These are phyloP conservation scores for Vipera latastei DNA, from an alignment of 2,797 vertebrate genomes.

Conservation along the genomic window DNA sequence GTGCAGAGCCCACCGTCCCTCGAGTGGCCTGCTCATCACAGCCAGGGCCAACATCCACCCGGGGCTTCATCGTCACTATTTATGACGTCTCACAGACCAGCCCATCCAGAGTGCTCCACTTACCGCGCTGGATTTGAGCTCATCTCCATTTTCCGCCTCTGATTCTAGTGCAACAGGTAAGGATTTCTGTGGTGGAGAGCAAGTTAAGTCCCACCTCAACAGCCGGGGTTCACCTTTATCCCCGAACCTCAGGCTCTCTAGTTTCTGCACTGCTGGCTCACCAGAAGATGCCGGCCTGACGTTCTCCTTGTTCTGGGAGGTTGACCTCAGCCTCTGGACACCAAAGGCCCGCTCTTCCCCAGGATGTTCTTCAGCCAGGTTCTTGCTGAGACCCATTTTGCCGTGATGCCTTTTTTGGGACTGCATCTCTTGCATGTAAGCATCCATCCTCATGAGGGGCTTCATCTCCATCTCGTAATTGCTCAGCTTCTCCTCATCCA, in stretches of 20 bases:
- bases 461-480: slow-evolving; percentile 98
- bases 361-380: slow-evolving; percentile 78
- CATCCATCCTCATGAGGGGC: slow-evolving; percentile 92
- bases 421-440: slow-evolving; percentile 75
- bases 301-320: slow-evolving; percentile 81
- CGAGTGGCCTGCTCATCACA: background rate
- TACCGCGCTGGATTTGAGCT: slow-evolving; percentile 88
- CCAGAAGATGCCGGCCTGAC: slow-evolving; percentile 75
- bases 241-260: slow-evolving; percentile 86
- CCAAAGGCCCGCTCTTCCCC: slow-evolving; percentile 79
- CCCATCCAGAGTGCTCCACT: slow-evolving; percentile 58
- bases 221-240: slow-evolving; percentile 86
- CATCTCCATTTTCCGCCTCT: slow-evolving; percentile 79
- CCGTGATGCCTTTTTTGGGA: slow-evolving; percentile 85
- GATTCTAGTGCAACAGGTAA: slow-evolving; percentile 87
- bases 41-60: background rate
- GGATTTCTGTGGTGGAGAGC: slow-evolving; percentile 91
- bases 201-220: slow-evolving; percentile 89
- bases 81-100: background rate
- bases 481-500: slow-evolving; percentile 93
- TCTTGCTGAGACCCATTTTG: slow-evolving; percentile 67
- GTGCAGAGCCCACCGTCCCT: no score
- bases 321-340: slow-evolving; percentile 83
- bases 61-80: background rate
- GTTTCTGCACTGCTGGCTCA: slow-evolving; percentile 82